These are phyloP conservation scores for Sisor rabdophorus DNA, from an alignment of 2,113 vertebrate genomes.

Conservation along the genomic window DNA sequence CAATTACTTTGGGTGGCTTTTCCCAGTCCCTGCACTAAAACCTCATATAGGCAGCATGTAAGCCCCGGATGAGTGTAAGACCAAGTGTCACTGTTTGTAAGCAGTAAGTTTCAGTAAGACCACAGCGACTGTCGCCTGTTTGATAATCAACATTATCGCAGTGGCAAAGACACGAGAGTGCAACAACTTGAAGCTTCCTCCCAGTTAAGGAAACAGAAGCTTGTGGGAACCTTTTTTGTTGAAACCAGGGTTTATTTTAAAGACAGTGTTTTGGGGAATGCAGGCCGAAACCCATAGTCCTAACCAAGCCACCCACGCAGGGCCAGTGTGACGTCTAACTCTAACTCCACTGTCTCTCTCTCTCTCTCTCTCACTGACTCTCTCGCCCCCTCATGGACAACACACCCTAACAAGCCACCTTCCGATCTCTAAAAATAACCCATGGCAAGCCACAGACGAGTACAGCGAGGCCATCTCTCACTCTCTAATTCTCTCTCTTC, in stretches of 20 bases:
- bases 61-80: neutral
- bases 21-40: slow-evolving; percentile 12
- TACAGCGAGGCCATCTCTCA: slow-evolving; percentile 14
- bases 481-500: slow-evolving; percentile 10
- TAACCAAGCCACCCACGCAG: slow-evolving; percentile 37
- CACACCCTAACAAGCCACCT: slow-evolving; percentile 34
- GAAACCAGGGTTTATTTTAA: slow-evolving; percentile 36
- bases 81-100: slow-evolving; percentile 1
- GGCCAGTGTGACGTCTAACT: slow-evolving; percentile 35
- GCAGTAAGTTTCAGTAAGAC: neutral
- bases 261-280: slow-evolving; percentile 22
- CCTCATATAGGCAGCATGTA: slow-evolving; percentile 20
- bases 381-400: slow-evolving; percentile 30
- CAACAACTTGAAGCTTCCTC: slow-evolving; percentile 20
- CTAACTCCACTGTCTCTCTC: slow-evolving; percentile 1
- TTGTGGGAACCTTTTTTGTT: slow-evolving; percentile 17
- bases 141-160: neutral
- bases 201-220: slow-evolving; percentile 17
- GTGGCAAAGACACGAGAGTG: neutral
- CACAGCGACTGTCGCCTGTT: neutral
- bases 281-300: slow-evolving; percentile 30
- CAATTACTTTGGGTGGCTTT: slow-evolving; percentile 22
- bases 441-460: neutral
- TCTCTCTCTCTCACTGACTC: slow-evolving; percentile 8
- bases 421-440: slow-evolving; percentile 29